phyloP scores from a whole-genome alignment of 2,113 vertebrate species.

The Dicrurus megarhynchus region DNA sequence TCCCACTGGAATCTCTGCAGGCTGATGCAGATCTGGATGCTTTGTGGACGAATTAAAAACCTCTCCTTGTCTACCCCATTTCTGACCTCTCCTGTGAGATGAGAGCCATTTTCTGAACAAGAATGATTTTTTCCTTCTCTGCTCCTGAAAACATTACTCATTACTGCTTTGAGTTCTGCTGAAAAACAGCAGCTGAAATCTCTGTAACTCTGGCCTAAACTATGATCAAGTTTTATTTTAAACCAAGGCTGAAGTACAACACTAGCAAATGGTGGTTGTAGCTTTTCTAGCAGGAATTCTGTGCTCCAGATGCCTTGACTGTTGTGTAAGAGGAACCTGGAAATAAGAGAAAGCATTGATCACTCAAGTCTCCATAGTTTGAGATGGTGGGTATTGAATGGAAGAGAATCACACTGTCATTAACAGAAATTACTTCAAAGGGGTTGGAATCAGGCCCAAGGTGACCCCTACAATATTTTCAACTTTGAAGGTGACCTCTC shows the following conservation, averaged over 20 bases:
- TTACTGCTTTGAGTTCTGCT: neutral
- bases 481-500: neutral
- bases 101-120: neutral
- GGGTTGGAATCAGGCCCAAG: neutral
- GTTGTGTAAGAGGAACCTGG: neutral
- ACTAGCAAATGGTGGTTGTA: neutral
- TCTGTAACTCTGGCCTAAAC: neutral
- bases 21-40: neutral
- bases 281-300: neutral
- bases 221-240: neutral
- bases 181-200: neutral
- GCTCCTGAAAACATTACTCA: neutral
- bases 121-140: neutral
- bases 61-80: neutral
- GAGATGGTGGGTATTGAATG: neutral
- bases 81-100: neutral
- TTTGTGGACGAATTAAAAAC: neutral
- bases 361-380: neutral
- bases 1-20: neutral
- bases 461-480: neutral
- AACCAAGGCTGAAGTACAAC: neutral
- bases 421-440: neutral
- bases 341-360: neutral
- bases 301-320: neutral
- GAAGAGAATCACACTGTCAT: neutral